These are phyloP conservation scores for Amiota mariae DNA, from an alignment of 2,888 invertebrate species.

Conservation along the genomic window DNA sequence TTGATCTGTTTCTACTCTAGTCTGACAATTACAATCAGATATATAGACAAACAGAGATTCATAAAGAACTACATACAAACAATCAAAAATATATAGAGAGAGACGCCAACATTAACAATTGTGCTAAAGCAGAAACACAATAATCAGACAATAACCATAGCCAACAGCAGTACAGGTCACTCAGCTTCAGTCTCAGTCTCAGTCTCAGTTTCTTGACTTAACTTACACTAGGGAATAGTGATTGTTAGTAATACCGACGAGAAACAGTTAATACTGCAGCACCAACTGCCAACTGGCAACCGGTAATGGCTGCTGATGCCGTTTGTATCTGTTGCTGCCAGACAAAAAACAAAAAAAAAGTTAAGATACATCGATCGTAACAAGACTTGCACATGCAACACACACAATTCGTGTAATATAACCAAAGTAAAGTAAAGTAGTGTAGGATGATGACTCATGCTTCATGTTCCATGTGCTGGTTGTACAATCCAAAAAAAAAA, in stretches of 20 bases:
- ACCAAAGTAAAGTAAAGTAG: too few species aligned
- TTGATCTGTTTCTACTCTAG: constrained; percentile 2
- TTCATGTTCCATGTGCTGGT: background rate
- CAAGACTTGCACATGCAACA: constrained; percentile 14
- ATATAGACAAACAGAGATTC: constrained; percentile 40
- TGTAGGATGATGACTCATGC: constrained; percentile 14
- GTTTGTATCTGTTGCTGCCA: background rate
- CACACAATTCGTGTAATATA: background rate
- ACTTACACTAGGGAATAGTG: background rate
- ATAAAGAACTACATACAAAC: constrained; percentile 27
- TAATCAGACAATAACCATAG: constrained; percentile 57
- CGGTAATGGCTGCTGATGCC: background rate
- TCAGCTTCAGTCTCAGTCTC: background rate
- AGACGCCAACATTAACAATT: too few species aligned
- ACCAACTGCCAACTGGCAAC: background rate
- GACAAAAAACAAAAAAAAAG: background rate
- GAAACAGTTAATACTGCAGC: background rate
- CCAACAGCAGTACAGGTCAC: background rate
- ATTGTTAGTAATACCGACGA: background rate
- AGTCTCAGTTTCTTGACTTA: background rate
- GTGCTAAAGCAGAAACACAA: too few species aligned
- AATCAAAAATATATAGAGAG: too few species aligned
- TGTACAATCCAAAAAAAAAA: too few species aligned
- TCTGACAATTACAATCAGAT: constrained; percentile 13
- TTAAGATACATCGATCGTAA: background rate